Conservation (phyloP, 1,140 invertebrate species). For the Tetranychus cinnabarinus region DNA sequence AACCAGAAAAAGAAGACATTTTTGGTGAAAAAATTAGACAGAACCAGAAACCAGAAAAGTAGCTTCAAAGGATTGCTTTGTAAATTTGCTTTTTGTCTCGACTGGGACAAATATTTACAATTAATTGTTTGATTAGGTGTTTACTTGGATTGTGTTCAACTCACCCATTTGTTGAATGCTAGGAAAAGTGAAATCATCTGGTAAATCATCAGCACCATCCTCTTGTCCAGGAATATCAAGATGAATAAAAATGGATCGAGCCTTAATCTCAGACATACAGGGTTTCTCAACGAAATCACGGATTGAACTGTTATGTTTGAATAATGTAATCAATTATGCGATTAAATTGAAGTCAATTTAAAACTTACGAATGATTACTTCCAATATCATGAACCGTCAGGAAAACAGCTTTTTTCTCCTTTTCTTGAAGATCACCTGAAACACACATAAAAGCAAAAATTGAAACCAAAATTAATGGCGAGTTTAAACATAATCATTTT, state of each 20-base stretch:
- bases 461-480: not conserved
- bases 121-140: too few relatives aligned
- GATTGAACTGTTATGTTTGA: not conserved
- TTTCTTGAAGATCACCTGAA: constrained; percentile 7
- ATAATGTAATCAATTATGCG: not conserved
- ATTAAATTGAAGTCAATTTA: not conserved
- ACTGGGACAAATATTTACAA: too few relatives aligned
- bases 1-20: constrained; percentile 23
- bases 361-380: constrained; percentile 5
- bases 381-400: constrained; percentile 14
- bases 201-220: constrained; percentile 41
- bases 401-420: constrained; percentile 10
- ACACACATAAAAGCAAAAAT: not conserved
- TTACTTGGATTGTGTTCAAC: too few relatives aligned
- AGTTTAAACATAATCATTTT: not conserved
- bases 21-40: not conserved
- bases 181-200: constrained; percentile 39
- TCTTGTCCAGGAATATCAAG: constrained; percentile 69
- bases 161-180: constrained; percentile 32
- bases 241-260: constrained; percentile 63
- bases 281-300: constrained; percentile 29
- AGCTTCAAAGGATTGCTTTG: not conserved
- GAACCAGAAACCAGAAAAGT: not conserved
- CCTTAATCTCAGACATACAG: constrained; percentile 56
- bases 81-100: too few relatives aligned